Percentiles rank a stretch among this genome's conserved stretches.
Evolutionary conservation across 1,140 invertebrate genomes (phyloP).

Genomic region (Lasaia peninsularis): DNA sequence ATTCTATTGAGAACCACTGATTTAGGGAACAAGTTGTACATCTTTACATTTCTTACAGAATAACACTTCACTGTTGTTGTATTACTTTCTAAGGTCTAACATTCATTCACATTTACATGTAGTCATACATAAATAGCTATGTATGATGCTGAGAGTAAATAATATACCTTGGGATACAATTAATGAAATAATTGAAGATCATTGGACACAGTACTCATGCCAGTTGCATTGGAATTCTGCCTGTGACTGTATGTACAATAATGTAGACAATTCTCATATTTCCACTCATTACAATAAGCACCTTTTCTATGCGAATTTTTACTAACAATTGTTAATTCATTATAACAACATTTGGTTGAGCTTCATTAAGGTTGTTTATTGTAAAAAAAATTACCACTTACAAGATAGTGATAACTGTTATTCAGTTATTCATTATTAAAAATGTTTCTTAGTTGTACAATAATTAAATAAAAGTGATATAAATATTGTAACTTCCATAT

Average conservation of each 20-base stretch:
- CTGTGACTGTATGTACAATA: constrained; percentile 63
- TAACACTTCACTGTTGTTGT: not conserved
- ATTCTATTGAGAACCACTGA: too few relatives aligned
- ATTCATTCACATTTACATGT: not conserved
- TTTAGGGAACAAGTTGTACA: too few relatives aligned
- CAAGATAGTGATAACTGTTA: too few relatives aligned
- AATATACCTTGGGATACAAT: constrained; percentile 62
- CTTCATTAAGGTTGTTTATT: too few relatives aligned
- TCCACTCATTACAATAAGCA: not conserved
- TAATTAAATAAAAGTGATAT: too few relatives aligned
- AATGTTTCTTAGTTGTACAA: too few relatives aligned
- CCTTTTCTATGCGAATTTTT: constrained; percentile 1
- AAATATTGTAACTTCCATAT: too few relatives aligned
- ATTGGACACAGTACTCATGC: constrained; percentile 53
- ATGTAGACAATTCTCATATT: constrained; percentile 9
- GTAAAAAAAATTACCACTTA: too few relatives aligned
- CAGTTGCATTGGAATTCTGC: constrained; percentile 61
- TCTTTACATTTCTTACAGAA: too few relatives aligned
- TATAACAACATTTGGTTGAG: too few relatives aligned
- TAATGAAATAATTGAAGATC: constrained; percentile 53
- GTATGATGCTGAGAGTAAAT: constrained; percentile 59
- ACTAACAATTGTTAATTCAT: not conserved
- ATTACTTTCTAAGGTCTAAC: not conserved
- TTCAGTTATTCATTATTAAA: too few relatives aligned
- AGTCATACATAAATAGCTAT: not conserved